Conservation (phyloP, 2,888 invertebrate species). For the Pomacea canaliculata region DNA sequence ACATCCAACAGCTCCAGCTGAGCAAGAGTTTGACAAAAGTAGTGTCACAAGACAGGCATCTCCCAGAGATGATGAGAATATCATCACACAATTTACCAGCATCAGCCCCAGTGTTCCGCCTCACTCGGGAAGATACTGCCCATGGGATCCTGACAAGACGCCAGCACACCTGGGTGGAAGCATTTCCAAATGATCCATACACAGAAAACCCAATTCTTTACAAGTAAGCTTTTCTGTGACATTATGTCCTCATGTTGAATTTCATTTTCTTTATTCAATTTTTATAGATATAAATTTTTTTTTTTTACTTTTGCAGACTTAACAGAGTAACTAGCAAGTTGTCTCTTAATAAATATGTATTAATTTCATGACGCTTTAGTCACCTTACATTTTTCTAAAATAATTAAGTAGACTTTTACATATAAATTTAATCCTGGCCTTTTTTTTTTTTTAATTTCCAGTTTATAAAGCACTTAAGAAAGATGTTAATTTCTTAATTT, state of each 20-base stretch:
- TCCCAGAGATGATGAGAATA: conserved; percentile 6
- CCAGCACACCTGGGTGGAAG: conserved; percentile 65
- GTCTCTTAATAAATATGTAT: no score
- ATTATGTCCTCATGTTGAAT: not conserved
- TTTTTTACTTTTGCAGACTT: no score
- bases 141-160: conserved; percentile 61
- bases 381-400: no score
- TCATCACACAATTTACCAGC: conserved; percentile 5
- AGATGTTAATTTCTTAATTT: no score
- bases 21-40: conserved; percentile 50
- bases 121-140: conserved; percentile 49
- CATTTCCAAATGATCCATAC: conserved; percentile 66
- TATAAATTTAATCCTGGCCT: no score
- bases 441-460: no score
- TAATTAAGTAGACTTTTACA: no score
- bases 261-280: conserved; percentile 5
- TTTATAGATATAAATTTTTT: no score
- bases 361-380: no score
- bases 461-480: no score
- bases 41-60: conserved; percentile 15
- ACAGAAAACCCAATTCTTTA: conserved; percentile 68
- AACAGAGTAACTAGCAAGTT: no score
- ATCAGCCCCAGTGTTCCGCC: conserved; percentile 50
- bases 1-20: conserved; percentile 57
- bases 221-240: conserved; percentile 51